These are phyloP conservation scores for Venustaconcha ellipsiformis DNA, from an alignment of 1,140 invertebrate genomes.

Conservation along the genomic window DNA sequence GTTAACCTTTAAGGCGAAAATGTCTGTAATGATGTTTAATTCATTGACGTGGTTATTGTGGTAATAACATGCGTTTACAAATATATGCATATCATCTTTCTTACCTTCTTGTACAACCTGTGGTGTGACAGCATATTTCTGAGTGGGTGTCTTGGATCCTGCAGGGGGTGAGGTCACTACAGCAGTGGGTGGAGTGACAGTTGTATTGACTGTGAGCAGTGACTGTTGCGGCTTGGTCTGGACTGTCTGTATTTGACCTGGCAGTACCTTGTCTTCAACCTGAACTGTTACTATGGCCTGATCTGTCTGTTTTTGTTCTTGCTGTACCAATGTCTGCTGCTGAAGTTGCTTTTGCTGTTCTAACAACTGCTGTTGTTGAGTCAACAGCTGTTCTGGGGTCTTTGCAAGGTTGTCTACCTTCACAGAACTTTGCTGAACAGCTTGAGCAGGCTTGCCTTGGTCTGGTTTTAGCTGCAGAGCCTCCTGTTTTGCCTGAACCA, in stretches of 20 bases:
- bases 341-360: constrained; percentile 29
- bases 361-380: constrained; percentile 31
- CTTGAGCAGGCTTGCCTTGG: no score
- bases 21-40: no score
- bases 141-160: constrained; percentile 37
- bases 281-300: constrained; percentile 14
- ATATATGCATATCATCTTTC: neutral
- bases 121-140: constrained; percentile 66
- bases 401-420: neutral
- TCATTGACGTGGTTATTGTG: no score
- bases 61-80: no score
- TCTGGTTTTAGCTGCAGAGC: no score
- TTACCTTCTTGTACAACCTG: constrained; percentile 68
- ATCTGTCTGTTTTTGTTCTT: constrained; percentile 5
- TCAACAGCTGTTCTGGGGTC: constrained; percentile 48
- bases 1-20: no score
- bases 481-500: no score
- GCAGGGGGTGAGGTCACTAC: constrained; percentile 17
- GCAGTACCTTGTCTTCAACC: neutral
- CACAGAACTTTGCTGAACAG: no score
- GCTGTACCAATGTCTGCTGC: neutral
- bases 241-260: constrained; percentile 1
- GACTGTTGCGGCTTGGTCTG: constrained; percentile 3
- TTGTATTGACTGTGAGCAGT: constrained; percentile 1
- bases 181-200: neutral